Conservation (phyloP, 2,888 invertebrate genomes). For the Drosophila lacicola region DNA sequence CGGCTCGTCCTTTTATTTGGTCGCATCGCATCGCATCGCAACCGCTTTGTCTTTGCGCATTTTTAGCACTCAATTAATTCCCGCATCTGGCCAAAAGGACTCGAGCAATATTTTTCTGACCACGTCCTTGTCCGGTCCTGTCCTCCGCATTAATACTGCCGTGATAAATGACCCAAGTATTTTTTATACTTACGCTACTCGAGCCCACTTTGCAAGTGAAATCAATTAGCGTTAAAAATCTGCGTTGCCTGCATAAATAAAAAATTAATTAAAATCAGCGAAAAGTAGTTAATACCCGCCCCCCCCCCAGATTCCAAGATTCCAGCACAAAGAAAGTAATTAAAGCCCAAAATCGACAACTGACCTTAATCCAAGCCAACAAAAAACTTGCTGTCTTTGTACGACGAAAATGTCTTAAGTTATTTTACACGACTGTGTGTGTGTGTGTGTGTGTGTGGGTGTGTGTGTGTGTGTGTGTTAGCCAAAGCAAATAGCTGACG, state of each 20-base stretch:
- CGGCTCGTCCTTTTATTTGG: conserved; percentile 38
- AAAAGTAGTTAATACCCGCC: conserved; percentile 22
- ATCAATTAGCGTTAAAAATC: conserved; percentile 66
- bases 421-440: neutral
- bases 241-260: conserved; percentile 72
- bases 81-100: conserved; percentile 40
- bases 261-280: conserved; percentile 71
- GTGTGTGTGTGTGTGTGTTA: conserved; percentile 10
- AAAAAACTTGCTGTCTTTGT: conserved; percentile 17
- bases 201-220: conserved; percentile 42
- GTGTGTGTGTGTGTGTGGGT: conserved; percentile 6
- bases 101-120: conserved; percentile 51
- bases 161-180: conserved; percentile 52
- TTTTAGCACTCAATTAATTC: conserved; percentile 78
- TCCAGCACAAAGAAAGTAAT: conserved; percentile 62
- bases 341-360: conserved; percentile 55
- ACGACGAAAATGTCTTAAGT: conserved; percentile 17
- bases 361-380: conserved; percentile 36
- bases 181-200: conserved; percentile 1
- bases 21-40: conserved; percentile 4
- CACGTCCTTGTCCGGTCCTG: conserved; percentile 10
- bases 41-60: conserved; percentile 42
- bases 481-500: conserved; percentile 52
- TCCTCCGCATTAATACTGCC: conserved; percentile 40
- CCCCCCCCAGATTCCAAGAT: conserved; percentile 1